Evolutionary conservation across 2,888 invertebrate species (phyloP), one percentile per base, ranked within the genome.

Genomic region (Loripinus fragilis): DNA sequence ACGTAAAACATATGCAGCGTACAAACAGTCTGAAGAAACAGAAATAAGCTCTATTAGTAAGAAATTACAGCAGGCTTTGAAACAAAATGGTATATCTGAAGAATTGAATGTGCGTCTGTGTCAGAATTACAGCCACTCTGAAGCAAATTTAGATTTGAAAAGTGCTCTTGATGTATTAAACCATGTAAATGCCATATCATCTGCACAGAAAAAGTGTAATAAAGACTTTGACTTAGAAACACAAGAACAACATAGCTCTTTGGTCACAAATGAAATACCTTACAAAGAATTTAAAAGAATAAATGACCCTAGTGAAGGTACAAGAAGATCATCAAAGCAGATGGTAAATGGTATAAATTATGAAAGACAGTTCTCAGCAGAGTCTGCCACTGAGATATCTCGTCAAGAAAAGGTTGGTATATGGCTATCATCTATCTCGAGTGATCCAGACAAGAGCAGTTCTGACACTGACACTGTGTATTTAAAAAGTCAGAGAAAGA

Each of bases 351-450:
- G 33, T 3, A 5, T 25, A 5, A 30, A 33, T 17, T 60, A 33
- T 33, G 33, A 33, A 1, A n/a, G n/a, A 52, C 23, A 25, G 52
- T n/a, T 8, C 25, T 52, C 25, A 52, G 23, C 52, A 33, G 60
- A 60, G 20, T n/a, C 30, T 28, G 15, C 25, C 23, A 74, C 66
- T 52, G 79, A 84, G 52, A 50, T 84, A 25, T 66, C 80, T 0
- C 42, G 78, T 20, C 71, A 76, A 50, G 84, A 84, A 48, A 84
- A 81, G 60, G 81, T 84, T 38, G 81, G 81, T 0, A 75, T 70
- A 38, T 84, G 84, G 84, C 60, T 84, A 28, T 76, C 81, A 23
- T 81, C 84, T 12, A 55, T 84, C 45, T 35, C 25, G 25, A 52
- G 38, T 28, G 41, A 66, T 30, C 33, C n/a, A 10, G 33, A 33